These are phyloP conservation scores for Pasiphila rectangulata DNA, from an alignment of 2,888 invertebrate genomes.

Conservation along the genomic window DNA sequence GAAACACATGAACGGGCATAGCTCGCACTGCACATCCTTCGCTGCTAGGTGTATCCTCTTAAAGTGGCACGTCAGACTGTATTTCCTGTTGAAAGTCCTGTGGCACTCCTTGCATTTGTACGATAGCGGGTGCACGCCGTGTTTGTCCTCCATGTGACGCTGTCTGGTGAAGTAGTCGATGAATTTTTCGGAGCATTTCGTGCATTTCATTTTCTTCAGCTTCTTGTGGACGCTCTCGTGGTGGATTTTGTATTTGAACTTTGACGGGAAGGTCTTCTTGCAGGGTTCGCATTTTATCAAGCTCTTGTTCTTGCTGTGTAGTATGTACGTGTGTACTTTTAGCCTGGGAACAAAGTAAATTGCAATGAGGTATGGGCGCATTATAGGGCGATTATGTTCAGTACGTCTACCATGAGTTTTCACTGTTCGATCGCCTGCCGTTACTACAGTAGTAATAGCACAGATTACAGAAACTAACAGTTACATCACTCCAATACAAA, in stretches of 20 bases:
- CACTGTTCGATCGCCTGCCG: no score
- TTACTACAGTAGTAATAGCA: no score
- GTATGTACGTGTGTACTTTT: slow-evolving; percentile 45
- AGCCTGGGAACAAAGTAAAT: slow-evolving; percentile 30
- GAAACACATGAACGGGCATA: slow-evolving; percentile 51
- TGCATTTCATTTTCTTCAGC: slow-evolving; percentile 43
- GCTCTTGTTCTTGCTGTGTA: slow-evolving; percentile 10
- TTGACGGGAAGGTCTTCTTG: slow-evolving; percentile 43
- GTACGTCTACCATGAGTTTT: no score
- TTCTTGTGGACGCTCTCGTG: slow-evolving; percentile 43
- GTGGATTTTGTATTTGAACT: slow-evolving; percentile 36
- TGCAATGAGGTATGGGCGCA: no score
- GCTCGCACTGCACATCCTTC: slow-evolving; percentile 34
- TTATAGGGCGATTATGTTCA: no score
- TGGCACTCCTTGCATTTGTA: slow-evolving; percentile 37
- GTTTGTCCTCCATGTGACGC: slow-evolving; percentile 42
- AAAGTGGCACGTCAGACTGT: slow-evolving; percentile 28
- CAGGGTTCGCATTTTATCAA: slow-evolving; percentile 40
- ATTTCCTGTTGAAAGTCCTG: slow-evolving; percentile 28
- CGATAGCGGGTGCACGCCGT: slow-evolving; percentile 29
- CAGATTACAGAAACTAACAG: no score
- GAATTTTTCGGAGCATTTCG: slow-evolving; percentile 44
- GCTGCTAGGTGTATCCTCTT: slow-evolving; percentile 33
- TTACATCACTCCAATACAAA: no score
- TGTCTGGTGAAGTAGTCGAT: slow-evolving; percentile 46